Base-by-base conservation (phyloP, 2,888 invertebrate species). In the Macroteleia sp. region DNA sequence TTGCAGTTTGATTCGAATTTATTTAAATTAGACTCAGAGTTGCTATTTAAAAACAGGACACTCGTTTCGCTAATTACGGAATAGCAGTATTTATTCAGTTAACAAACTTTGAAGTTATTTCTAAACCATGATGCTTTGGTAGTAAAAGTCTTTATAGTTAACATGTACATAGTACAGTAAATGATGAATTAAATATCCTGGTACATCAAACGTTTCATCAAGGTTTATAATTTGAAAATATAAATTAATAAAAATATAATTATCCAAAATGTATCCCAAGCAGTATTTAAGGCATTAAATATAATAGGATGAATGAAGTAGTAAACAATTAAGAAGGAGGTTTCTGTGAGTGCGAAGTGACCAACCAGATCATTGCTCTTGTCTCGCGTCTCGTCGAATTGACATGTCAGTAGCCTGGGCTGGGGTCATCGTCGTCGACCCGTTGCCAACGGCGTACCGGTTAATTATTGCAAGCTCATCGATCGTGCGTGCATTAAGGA, bases 381-480 rank as follows among this genome's bases (percentile, higher is more conserved):
- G 62, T 62, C 59, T 67, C 16, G 48, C 41, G 57, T 64, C 50
- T 44, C n/a, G n/a, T n/a, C n/a, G 42, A 59, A 34, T 32, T 46
- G 56, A 64, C 69, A 64, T 70, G 79, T 75, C 71, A 79, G 57
- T 71, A 75, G 67, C 75, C 61, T 56, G 16, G 39, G 48, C 39
- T 28, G 50, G 70, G 79, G 79, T 79, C 79, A 79, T 79, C 74
- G 76, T 52, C 66, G 74, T 69, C 76, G 64, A 57, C 59, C 16
- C 62, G 74, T 36, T 81, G 82, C 82, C 82, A 82, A 81, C 64
- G 44, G 14, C 64, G 52, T 81, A 62, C 59, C 76, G 70, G 82
- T 84, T 86, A 86, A 88, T 88, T 88, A 86, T 85, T 77, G 57
- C 50, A 79, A 73, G 75, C 82, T 85, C 86, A 87, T 87, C 86